Evolutionary conservation across 2,797 vertebrate genomes (phyloP).

Genomic region (Hemibagrus guttatus): DNA sequence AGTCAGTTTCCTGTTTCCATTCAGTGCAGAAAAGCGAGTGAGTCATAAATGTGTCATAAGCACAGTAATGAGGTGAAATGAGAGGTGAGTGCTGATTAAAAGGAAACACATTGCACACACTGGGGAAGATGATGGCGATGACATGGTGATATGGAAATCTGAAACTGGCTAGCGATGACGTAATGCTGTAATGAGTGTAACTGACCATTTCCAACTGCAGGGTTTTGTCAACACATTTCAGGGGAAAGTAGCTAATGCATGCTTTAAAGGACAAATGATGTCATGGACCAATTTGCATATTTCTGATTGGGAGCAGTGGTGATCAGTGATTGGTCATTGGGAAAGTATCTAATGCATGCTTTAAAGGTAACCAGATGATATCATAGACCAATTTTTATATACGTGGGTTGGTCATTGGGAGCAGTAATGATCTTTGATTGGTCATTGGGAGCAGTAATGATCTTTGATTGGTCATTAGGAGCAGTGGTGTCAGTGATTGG

Average conservation of each 20-base stretch:
- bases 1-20: not conserved
- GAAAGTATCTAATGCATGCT: not conserved
- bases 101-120: not conserved
- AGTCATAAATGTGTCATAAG: conserved; percentile 12
- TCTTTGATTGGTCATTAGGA: too few species aligned
- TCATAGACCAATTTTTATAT: too few species aligned
- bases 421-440: too few species aligned
- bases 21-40: too few species aligned
- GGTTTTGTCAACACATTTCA: not conserved
- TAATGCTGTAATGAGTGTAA: too few species aligned
- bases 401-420: too few species aligned
- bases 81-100: not conserved
- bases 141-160: not conserved
- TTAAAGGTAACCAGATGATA: too few species aligned
- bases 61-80: not conserved
- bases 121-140: not conserved
- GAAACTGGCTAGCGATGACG: not conserved
- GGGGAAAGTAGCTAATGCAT: not conserved
- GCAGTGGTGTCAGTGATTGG: not conserved
- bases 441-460: too few species aligned
- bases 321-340: not conserved
- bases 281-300: not conserved
- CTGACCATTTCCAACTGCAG: not conserved
- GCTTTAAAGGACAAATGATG: not conserved
- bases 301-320: not conserved